These are phyloP conservation scores for Sylvietta virens DNA, from an alignment of 2,113 vertebrate species.

Conservation along the genomic window DNA sequence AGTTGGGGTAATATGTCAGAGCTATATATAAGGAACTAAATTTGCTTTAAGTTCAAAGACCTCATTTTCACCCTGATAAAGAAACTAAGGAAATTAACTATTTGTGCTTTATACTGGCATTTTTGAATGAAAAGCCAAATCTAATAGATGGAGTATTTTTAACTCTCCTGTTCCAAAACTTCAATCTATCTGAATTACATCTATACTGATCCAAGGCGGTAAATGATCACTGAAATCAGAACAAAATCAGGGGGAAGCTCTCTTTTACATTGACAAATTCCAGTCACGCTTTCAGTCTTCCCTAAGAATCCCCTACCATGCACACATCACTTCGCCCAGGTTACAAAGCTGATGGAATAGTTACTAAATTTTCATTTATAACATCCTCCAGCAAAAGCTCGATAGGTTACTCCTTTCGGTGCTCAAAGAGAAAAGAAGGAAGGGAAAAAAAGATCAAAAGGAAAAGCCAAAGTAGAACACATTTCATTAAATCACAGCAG, in stretches of 20 bases:
- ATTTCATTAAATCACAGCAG: neutral
- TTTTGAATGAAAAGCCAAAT: neutral
- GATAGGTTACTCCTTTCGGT: slow-evolving; percentile 99
- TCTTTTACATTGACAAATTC: neutral
- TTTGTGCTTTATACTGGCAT: neutral
- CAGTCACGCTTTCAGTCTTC: neutral
- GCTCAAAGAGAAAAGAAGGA: slow-evolving; percentile 74
- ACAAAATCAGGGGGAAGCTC: neutral
- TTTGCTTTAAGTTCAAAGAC: neutral
- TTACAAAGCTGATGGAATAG: slow-evolving; percentile 94
- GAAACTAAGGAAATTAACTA: neutral
- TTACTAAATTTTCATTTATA: slow-evolving; percentile 99
- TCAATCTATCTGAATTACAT: neutral
- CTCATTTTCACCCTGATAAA: neutral
- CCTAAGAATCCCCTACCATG: neutral
- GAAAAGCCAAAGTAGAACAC: slow-evolving; percentile 55
- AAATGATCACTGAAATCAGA: neutral
- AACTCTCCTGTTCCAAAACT: neutral
- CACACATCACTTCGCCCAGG: slow-evolving; percentile 94
- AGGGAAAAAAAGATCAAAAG: slow-evolving; percentile 1
- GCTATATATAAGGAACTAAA: neutral
- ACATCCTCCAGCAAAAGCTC: slow-evolving; percentile 99
- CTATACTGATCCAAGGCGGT: neutral
- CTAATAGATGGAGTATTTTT: neutral
- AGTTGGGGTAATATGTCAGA: neutral